Evolutionary conservation across 2,888 invertebrate genomes (phyloP).

Genomic region (Pocota personata): DNA sequence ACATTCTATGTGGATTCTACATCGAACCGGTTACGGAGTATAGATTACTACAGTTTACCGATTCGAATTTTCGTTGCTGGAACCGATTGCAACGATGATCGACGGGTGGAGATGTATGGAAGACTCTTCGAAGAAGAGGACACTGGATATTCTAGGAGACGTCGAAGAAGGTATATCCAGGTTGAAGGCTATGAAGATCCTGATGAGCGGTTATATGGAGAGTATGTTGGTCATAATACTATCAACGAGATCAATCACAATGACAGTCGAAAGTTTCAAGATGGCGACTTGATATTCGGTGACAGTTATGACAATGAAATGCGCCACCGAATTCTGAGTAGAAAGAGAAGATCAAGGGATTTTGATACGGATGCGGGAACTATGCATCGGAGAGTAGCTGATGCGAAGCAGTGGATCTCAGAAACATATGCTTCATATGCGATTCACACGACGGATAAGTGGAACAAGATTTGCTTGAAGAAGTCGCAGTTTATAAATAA

Average conservation of each 20-base stretch:
- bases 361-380: conserved; percentile 84
- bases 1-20: conserved; percentile 94
- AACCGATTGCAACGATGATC: conserved; percentile 87
- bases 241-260: conserved; percentile 76
- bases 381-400: conserved; percentile 87
- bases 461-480: conserved; percentile 91
- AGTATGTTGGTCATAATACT: conserved; percentile 72
- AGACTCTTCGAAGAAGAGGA: conserved; percentile 85
- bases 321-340: conserved; percentile 84
- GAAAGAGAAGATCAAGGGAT: conserved; percentile 83
- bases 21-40: conserved; percentile 89
- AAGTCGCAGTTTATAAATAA: conserved; percentile 92
- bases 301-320: conserved; percentile 84
- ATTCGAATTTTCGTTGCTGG: conserved; percentile 90
- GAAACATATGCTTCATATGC: conserved; percentile 94
- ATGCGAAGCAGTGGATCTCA: conserved; percentile 93
- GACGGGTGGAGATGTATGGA: conserved; percentile 84
- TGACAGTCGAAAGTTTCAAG: conserved; percentile 80
- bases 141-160: conserved; percentile 84
- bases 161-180: conserved; percentile 77
- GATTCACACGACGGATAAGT: conserved; percentile 91
- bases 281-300: conserved; percentile 85
- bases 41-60: conserved; percentile 92
- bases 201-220: conserved; percentile 81
- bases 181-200: conserved; percentile 68